phyloP scores from a whole-genome alignment of 1,140 invertebrate genomes.

The Cydia fagiglandana region DNA sequence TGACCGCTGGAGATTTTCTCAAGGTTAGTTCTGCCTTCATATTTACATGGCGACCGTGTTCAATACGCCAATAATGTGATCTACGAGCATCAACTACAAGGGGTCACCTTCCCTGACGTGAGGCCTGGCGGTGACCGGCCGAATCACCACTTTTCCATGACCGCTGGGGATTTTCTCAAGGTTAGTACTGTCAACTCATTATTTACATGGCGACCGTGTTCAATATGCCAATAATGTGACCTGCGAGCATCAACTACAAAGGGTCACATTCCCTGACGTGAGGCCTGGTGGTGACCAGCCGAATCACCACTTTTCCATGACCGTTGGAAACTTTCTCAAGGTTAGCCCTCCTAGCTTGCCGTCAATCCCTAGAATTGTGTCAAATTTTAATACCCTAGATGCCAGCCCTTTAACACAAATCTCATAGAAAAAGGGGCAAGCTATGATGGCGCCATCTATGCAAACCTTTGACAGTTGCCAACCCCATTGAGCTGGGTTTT shows the following conservation, averaged over 20 bases:
- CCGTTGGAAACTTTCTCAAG: no score
- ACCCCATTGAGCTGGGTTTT: no score
- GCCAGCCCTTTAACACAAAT: no score
- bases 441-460: no score
- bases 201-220: not conserved
- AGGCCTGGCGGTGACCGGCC: slow-evolving; percentile 83
- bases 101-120: slow-evolving; percentile 94
- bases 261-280: slow-evolving; percentile 94
- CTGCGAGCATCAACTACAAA: slow-evolving; percentile 88
- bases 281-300: slow-evolving; percentile 83
- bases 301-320: no score
- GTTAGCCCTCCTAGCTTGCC: no score
- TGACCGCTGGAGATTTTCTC: slow-evolving; percentile 88
- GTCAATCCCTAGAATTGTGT: no score
- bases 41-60: not conserved
- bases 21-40: slow-evolving; percentile 47
- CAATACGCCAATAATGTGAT: slow-evolving; percentile 39
- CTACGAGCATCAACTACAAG: slow-evolving; percentile 88
- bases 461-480: no score
- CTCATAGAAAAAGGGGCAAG: no score
- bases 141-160: slow-evolving; percentile 91
- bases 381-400: no score
- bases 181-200: slow-evolving; percentile 35
- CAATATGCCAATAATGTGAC: slow-evolving; percentile 39
- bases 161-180: slow-evolving; percentile 84